Conservation (phyloP, 35 echinoderm and acorn worm genomes). For the Diadema setosum region DNA sequence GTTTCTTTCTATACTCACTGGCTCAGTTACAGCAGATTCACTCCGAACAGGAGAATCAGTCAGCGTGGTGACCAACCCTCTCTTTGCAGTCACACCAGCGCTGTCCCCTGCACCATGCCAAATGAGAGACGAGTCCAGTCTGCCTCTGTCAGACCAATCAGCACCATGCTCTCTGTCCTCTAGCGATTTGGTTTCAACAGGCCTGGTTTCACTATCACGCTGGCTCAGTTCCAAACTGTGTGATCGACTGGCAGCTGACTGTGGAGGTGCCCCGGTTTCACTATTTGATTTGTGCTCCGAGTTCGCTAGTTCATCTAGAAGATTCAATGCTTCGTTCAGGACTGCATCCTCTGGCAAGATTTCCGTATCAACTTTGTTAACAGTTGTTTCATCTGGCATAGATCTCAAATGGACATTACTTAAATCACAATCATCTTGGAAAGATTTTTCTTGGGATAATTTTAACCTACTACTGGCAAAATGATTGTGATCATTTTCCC, state of each 20-base stretch:
- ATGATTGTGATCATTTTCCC: no score
- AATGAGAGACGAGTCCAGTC: not conserved
- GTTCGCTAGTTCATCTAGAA: not conserved
- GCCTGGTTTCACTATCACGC: no score
- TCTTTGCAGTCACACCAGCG: not conserved
- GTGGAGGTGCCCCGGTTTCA: no score
- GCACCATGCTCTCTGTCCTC: not conserved
- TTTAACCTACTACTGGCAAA: no score
- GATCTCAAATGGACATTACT: no score
- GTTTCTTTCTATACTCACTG: not conserved
- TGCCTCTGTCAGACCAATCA: not conserved
- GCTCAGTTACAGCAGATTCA: not conserved
- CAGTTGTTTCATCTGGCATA: no score
- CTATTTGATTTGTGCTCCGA: no score
- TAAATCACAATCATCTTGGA: no score
- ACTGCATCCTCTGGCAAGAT: not conserved
- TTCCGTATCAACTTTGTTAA: not conserved
- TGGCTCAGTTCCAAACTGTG: no score
- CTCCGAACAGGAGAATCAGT: not conserved
- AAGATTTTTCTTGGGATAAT: no score
- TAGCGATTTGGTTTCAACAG: constrained; percentile 4
- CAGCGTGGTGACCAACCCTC: not conserved
- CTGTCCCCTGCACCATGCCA: not conserved
- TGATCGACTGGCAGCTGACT: no score
- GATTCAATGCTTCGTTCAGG: not conserved